Base-by-base conservation (phyloP, 2,797 vertebrate species). In the Delichon dasypus region DNA sequence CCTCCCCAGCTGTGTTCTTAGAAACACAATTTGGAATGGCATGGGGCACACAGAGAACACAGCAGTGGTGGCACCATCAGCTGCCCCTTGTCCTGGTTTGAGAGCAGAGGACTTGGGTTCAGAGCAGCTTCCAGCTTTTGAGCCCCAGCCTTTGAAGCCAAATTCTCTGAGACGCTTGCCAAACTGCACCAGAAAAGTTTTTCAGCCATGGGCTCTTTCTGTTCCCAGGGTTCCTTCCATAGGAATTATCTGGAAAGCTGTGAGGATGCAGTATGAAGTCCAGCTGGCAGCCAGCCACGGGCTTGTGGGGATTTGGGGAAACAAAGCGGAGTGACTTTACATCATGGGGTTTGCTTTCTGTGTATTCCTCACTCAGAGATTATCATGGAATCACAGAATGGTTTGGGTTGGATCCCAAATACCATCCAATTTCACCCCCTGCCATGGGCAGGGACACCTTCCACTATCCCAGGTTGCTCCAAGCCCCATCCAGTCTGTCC, bases 401-500 rank as follows among this genome's bases (percentile, higher is more conserved):
- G 34, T 77, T 71, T 58, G 64, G 44, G 44, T 30, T 18, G 20
- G 44, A 65, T 36, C 29, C 34, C 16, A 58, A 64, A 71, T 1
- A 16, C 4, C 38, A 58, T 51, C 50, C 58, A 21, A 0, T 57
- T 11, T n/a, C 51, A 19, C 2, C 11, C 29, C 11, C 4, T 62
- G 36, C 42, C 64, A 50, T 11, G 27, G 13, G 4, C 51, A 64
- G 25, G 17, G 20, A 57, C 65, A 57, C 2, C 5, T 89, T 3
- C 44, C 57, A 51, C 14, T 2, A 0, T 0, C 32, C 44, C 71
- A 38, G 16, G 5, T 0, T 13, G 8, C 32, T 89, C 57, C n/a
- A 70, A 70, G 10, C 11, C 9, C 16, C 0, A 0, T 50, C 36
- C 72, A 36, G 0, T 0, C 22, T 76, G 50, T 0, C 57, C 36